A percentile compares a stretch with the other conserved stretches of the same genome.
phyloP scores from a whole-genome alignment of 2,797 vertebrate genomes.

The Tolypeutes matacus region DNA sequence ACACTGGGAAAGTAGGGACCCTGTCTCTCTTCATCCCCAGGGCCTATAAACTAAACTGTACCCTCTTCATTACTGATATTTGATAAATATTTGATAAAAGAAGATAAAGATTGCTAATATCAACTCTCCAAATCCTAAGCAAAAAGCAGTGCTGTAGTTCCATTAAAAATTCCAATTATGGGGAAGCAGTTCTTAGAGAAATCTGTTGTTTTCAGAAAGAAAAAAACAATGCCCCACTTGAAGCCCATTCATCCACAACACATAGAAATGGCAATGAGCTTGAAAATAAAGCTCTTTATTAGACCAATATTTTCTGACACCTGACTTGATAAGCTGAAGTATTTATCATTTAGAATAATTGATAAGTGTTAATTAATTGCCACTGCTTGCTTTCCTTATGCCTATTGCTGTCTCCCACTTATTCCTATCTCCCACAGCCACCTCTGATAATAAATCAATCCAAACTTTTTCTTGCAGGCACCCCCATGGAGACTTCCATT shows the following conservation, averaged over 20 bases:
- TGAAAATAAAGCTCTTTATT: not conserved
- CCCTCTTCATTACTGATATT: not conserved
- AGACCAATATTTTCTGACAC: not conserved
- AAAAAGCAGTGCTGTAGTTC: too few relatives aligned
- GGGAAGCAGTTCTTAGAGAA: not conserved
- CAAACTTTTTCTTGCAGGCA: not conserved
- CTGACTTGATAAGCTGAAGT: not conserved
- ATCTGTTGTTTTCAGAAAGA: rapidly evolving
- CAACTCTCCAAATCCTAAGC: too few relatives aligned
- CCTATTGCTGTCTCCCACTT: not conserved
- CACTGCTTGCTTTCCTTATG: too few relatives aligned
- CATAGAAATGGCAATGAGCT: not conserved
- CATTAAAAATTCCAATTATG: not conserved
- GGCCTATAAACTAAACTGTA: not conserved
- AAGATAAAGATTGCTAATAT: too few relatives aligned
- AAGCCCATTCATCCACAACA: not conserved
- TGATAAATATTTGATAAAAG: too few relatives aligned
- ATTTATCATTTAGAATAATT: not conserved
- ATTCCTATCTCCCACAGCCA: not conserved
- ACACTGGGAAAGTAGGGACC: not conserved
- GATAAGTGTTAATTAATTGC: not conserved
- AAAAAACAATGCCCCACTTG: too few relatives aligned
- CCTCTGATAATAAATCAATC: not conserved
- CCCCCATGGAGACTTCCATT: not conserved
- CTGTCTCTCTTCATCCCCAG: not conserved